Evolutionary conservation across 2,113 vertebrate species (phyloP).

Genomic region (Lates calcarifer): DNA sequence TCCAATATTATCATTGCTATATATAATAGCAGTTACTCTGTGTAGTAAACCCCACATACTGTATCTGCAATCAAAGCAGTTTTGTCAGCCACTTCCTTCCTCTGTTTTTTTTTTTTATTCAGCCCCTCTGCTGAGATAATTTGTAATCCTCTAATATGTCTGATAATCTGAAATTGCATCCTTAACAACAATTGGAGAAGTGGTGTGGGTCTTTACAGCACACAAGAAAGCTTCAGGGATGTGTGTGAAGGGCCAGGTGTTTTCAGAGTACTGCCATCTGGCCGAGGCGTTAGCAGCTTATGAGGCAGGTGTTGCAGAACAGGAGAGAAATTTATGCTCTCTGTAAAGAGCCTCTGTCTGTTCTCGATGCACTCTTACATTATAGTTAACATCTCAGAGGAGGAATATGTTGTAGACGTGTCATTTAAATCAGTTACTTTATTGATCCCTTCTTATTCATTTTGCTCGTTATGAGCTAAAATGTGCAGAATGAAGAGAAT

Average conservation of each 20-base stretch:
- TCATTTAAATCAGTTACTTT: slow-evolving; percentile 34
- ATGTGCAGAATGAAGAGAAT: neutral
- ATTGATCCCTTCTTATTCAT: neutral
- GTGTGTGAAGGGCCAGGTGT: slow-evolving; percentile 78
- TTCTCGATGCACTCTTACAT: slow-evolving; percentile 50
- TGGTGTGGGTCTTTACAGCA: slow-evolving; percentile 3
- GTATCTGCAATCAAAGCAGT: neutral
- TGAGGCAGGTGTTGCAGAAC: slow-evolving; percentile 78
- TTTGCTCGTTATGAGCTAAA: neutral
- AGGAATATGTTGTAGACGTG: neutral
- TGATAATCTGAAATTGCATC: slow-evolving; percentile 17
- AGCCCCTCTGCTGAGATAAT: neutral
- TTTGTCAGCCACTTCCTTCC: neutral
- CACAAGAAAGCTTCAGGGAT: neutral
- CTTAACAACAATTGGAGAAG: neutral
- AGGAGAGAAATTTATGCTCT: slow-evolving; percentile 63
- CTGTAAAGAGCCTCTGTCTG: slow-evolving; percentile 58
- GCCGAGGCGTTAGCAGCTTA: slow-evolving; percentile 73
- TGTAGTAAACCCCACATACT: neutral
- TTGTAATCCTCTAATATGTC: slow-evolving; percentile 8
- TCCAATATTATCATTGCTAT: neutral
- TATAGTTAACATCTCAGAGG: slow-evolving; percentile 12
- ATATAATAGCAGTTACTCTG: neutral
- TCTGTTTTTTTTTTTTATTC: neutral
- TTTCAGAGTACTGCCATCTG: slow-evolving; percentile 81